Base-by-base conservation (phyloP, 1,140 invertebrate genomes). In the Diachasmimorpha longicaudata region DNA sequence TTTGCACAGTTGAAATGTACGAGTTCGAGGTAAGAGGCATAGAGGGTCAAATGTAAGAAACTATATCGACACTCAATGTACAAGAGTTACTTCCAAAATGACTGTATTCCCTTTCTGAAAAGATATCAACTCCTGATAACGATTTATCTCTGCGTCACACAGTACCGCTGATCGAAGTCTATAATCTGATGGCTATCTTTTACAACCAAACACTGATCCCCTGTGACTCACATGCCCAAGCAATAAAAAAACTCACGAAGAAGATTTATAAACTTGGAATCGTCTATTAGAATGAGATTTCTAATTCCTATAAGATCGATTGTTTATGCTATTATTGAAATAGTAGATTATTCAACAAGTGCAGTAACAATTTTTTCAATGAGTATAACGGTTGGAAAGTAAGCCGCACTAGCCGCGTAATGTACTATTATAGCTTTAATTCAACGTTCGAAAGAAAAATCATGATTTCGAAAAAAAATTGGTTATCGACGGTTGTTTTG, bases 381-480 rank as follows among this genome's bases (percentile, higher is more conserved):
- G n/a, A n/a, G n/a, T n/a, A n/a, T n/a, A n/a, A n/a, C n/a, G n/a
- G n/a, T n/a, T n/a, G n/a, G n/a, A n/a, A n/a, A n/a, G n/a, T n/a
- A n/a, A n/a, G n/a, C n/a, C n/a, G n/a, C n/a, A n/a, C n/a, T n/a
- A n/a, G n/a, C n/a, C n/a, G n/a, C n/a, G n/a, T n/a, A n/a, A n/a
- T n/a, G n/a, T n/a, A n/a, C n/a, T n/a, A 6, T 42, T 42, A 42
- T 10, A 21, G 19, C 44, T 48, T 21, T 4, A 42, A 16, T 19
- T 48, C 23, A 21, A 31, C 44, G 11, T 13, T 37, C 10, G 39
- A 21, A 31, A 68, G 68, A 9, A 74, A 36, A 39, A 44, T 83
- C 44, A 86, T 58, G 79, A 77, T 70, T 84, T 83, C 69, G 86
- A 85, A 55, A 87, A 86, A 68, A 86, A 87, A 74, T 70, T 84